These are phyloP conservation scores for Thinocorus orbignyianus DNA, from an alignment of 2,113 vertebrate species.

Conservation along the genomic window DNA sequence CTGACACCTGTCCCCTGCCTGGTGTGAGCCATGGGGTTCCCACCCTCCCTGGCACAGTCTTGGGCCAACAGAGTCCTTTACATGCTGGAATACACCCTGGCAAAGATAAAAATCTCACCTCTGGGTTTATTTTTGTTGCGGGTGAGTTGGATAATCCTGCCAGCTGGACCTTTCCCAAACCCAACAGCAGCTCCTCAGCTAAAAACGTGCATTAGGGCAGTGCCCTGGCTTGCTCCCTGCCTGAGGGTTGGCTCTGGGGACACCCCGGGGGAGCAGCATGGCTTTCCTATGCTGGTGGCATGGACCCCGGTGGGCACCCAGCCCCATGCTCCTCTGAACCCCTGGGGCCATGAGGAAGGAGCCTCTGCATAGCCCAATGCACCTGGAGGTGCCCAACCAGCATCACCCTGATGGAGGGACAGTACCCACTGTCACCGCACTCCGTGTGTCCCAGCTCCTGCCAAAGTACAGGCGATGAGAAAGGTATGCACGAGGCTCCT, in stretches of 20 bases:
- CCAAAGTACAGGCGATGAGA: neutral
- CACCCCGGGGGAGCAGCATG: fast-evolving
- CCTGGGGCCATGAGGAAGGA: neutral
- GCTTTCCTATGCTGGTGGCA: neutral
- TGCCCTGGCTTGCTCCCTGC: fast-evolving
- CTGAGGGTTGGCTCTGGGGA: neutral
- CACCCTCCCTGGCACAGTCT: neutral
- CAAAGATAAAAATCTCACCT: neutral
- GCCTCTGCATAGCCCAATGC: neutral
- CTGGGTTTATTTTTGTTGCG: neutral
- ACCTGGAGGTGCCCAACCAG: neutral
- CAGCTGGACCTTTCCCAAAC: neutral
- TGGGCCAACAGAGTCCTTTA: neutral
- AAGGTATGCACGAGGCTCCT: neutral
- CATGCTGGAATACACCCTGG: fast-evolving
- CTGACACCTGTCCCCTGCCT: fast-evolving
- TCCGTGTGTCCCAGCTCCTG: neutral
- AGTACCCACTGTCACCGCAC: neutral
- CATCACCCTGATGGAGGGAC: neutral
- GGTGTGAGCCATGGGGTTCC: fast-evolving
- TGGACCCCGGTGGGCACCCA: fast-evolving
- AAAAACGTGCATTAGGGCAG: fast-evolving
- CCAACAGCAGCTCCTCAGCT: neutral
- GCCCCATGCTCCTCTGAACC: fast-evolving
- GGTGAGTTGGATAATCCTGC: neutral